A percentile compares a stretch with the other conserved stretches of the same genome.
These are phyloP conservation scores for Omphaloscelis lunosa DNA, from an alignment of 2,888 invertebrate species.

Conservation along the genomic window DNA sequence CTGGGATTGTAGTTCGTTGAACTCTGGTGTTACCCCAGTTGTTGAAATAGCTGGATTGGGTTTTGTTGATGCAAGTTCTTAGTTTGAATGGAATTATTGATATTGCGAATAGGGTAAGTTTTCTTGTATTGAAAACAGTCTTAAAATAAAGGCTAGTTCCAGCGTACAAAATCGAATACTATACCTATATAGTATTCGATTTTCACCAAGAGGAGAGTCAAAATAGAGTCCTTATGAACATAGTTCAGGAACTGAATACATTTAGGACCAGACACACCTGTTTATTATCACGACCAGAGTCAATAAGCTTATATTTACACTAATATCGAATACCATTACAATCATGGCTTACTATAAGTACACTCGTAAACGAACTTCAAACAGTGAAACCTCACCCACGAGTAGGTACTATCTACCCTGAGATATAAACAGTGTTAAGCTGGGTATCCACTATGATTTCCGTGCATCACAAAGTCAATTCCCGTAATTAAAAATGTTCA, in stretches of 20 bases:
- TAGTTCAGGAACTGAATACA: neutral
- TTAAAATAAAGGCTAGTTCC: neutral
- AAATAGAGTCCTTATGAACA: neutral
- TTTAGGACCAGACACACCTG: constrained; percentile 20
- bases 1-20: constrained; percentile 57
- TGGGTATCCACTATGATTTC: neutral
- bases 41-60: constrained; percentile 43
- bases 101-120: neutral
- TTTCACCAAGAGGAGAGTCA: too few relatives aligned
- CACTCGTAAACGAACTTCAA: constrained; percentile 38
- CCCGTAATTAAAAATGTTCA: neutral
- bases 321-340: constrained; percentile 16
- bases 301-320: constrained; percentile 14
- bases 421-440: constrained; percentile 31
- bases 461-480: neutral
- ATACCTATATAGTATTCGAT: too few relatives aligned
- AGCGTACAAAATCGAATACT: too few relatives aligned
- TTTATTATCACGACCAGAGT: constrained; percentile 24
- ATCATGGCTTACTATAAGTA: neutral
- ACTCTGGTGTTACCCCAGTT: constrained; percentile 57
- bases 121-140: neutral
- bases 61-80: constrained; percentile 27
- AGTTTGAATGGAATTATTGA: constrained; percentile 13
- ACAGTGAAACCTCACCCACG: constrained; percentile 2
- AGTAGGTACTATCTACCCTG: constrained; percentile 13